phyloP scores from a whole-genome alignment of 2,113 vertebrate genomes.

The Neotoma lepida region DNA sequence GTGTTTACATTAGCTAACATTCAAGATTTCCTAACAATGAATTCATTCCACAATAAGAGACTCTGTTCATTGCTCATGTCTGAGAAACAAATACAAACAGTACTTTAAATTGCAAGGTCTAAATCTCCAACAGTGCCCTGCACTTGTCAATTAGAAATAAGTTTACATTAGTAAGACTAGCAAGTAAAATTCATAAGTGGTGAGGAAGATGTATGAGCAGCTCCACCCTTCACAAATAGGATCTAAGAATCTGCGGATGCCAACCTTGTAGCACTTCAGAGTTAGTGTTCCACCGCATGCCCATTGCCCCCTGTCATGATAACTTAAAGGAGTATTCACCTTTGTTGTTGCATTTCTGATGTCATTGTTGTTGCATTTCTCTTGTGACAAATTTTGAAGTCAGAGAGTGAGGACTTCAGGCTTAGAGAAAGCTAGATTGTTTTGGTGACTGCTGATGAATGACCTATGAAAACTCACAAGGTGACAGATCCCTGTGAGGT shows the following conservation, averaged over 20 bases:
- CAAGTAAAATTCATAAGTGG: no score
- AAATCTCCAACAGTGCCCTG: no score
- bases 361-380: not conserved
- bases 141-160: no score
- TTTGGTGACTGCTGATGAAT: not conserved
- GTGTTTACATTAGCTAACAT: not conserved
- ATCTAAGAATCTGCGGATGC: no score
- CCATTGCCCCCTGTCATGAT: not conserved
- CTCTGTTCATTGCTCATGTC: no score
- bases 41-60: not conserved
- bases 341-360: not conserved
- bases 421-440: not conserved
- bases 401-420: not conserved
- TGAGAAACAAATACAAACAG: no score
- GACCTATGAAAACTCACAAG: not conserved
- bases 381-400: not conserved
- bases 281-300: not conserved
- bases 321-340: not conserved
- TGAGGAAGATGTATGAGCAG: no score
- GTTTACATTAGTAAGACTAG: no score
- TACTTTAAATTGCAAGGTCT: no score
- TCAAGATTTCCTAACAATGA: not conserved
- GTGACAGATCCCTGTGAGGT: not conserved
- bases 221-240: no score
- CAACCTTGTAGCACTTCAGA: no score